Percentiles rank a stretch among this genome's conserved stretches.
phyloP scores from a whole-genome alignment of 2,888 invertebrate species.

The Ptycholaimellus sp. region DNA sequence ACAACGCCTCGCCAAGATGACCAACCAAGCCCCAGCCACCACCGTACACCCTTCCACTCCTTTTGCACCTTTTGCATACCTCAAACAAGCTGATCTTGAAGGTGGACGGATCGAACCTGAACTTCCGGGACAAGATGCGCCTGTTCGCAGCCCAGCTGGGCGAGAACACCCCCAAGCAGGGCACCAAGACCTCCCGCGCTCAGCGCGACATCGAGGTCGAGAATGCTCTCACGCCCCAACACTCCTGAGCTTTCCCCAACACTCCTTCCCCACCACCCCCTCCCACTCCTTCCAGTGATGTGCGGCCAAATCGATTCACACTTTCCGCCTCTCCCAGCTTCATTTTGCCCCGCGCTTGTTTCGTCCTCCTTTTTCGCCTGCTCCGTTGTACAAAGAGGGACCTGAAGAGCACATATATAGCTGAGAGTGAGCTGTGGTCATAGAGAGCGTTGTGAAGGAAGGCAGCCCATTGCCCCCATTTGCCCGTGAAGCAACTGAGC shows the following conservation, averaged over 20 bases:
- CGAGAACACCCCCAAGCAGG: constrained; percentile 66
- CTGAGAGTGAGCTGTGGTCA: too few relatives aligned
- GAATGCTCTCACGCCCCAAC: neutral
- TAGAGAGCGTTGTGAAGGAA: too few relatives aligned
- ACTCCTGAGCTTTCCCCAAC: neutral
- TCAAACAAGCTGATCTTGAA: constrained; percentile 1
- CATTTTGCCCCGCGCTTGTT: too few relatives aligned
- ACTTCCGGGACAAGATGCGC: constrained; percentile 96
- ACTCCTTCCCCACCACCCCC: too few relatives aligned
- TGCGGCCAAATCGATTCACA: too few relatives aligned
- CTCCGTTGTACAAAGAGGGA: too few relatives aligned
- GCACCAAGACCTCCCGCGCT: constrained; percentile 78
- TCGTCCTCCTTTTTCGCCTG: too few relatives aligned
- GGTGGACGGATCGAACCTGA: constrained; percentile 47
- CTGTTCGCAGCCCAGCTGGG: constrained; percentile 95
- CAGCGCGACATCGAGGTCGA: constrained; percentile 61
- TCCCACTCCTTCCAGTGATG: neutral
- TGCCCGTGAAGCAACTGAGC: too few relatives aligned
- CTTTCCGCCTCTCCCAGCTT: too few relatives aligned
- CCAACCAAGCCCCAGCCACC: too few relatives aligned
- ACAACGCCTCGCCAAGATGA: constrained; percentile 33
- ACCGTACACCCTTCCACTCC: constrained; percentile 4
- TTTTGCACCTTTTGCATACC: neutral
- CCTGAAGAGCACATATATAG: too few relatives aligned
- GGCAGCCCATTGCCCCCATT: too few relatives aligned